phyloP scores from a whole-genome alignment of 2,888 invertebrate species.

The Phasia obesa region DNA sequence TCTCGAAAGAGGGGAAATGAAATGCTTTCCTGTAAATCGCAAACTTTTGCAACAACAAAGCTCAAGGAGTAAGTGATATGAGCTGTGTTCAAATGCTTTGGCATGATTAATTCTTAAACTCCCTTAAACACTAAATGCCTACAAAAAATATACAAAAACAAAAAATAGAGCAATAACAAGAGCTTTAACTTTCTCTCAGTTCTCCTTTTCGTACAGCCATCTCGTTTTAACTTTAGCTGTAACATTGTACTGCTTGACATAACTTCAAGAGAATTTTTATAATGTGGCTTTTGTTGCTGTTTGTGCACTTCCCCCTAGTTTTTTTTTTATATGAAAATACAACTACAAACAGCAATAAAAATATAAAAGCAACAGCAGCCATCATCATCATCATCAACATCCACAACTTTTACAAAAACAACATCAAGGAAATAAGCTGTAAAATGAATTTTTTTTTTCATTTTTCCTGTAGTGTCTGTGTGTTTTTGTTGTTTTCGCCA shows the following conservation, averaged over 20 bases:
- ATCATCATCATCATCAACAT: conserved; percentile 64
- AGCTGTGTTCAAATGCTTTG: conserved; percentile 1
- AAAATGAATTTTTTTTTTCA: conserved; percentile 43
- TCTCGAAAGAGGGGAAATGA: conserved; percentile 55
- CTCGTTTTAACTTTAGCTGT: conserved; percentile 48
- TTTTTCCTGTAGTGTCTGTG: conserved; percentile 41
- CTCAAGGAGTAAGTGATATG: conserved; percentile 57
- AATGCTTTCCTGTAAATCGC: conserved; percentile 53
- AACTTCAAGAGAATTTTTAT: conserved; percentile 48
- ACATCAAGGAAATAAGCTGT: conserved; percentile 45
- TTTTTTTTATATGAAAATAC: conserved; percentile 36
- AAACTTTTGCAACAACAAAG: conserved; percentile 51
- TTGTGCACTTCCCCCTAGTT: conserved; percentile 46
- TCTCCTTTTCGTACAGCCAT: conserved; percentile 47
- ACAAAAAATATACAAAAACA: too few relatives aligned
- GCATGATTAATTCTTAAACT: conserved; percentile 65
- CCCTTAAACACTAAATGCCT: too few relatives aligned
- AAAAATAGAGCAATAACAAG: conserved; percentile 42
- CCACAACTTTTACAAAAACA: conserved; percentile 35
- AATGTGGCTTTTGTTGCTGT: conserved; percentile 46
- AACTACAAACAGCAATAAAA: conserved; percentile 8
- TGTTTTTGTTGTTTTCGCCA: conserved; percentile 70
- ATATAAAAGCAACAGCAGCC: conserved; percentile 41
- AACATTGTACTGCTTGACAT: conserved; percentile 16
- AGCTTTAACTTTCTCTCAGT: conserved; percentile 62